Evolutionary conservation across 2,888 invertebrate genomes (phyloP), one percentile per base, ranked within the genome.

Genomic region (Apodemia hepburni): DNA sequence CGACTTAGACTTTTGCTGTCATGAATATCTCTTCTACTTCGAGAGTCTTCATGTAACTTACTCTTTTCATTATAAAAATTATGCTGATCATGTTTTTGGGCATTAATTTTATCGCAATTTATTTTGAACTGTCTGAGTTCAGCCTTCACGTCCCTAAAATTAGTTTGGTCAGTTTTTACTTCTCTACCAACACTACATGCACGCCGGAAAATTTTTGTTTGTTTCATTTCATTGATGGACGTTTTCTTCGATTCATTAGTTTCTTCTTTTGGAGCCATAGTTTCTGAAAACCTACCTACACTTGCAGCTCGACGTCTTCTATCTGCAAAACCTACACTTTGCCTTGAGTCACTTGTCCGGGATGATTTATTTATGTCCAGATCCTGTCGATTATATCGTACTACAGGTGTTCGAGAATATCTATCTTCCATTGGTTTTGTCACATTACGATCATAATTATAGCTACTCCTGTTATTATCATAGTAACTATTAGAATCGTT

Each of bases 121-220:
- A 72, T 69, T 69, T 70, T 80, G 64, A 77, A 87, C 0, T 78
- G 75, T 64, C 78, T 73, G 67, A 89, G 85, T 71, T 87, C 85
- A 29, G 80, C 85, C 75, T 89, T 90, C 22, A 85, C 74, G 67
- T 88, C 85, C 67, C 77, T 80, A 42, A 87, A 82, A 67, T 71
- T 77, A 65, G 77, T 73, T 17, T 68, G 64, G 63, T 68, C 69
- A 33, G 67, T 65, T 57, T 66, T 58, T 3, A 76, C 65, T 49
- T 81, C 80, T 69, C 79, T 77, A n/a, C 87, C 87, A 29, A 89
- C 79, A 71, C 89, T 89, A 64, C 79, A 72, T 0, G 88, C 87
- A 45, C 89, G 80, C 66, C 76, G 75, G 64, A 78, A 82, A 51
- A 11, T 3, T 27, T 69, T 70, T 47, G 66, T 70, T 62, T 69